phyloP scores from a whole-genome alignment of 2,888 invertebrate genomes.

The Aquatica leii region DNA sequence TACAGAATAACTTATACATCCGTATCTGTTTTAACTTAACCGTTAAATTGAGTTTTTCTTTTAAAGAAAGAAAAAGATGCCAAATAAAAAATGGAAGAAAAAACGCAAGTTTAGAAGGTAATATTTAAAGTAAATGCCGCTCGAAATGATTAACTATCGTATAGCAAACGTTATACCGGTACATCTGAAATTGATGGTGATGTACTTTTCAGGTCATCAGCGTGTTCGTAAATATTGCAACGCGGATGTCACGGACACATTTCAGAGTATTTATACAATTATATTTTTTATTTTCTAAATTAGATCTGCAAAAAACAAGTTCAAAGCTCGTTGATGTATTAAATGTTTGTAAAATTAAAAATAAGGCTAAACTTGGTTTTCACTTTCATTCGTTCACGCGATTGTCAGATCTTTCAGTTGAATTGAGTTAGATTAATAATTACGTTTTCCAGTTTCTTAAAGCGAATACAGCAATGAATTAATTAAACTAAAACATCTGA shows the following conservation, averaged over 20 bases:
- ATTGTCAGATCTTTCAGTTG: no score
- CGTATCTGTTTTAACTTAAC: no score
- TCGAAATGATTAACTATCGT: conserved; percentile 3
- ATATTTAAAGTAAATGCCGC: neutral
- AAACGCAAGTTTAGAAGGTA: neutral
- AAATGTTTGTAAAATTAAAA: neutral
- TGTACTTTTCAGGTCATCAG: conserved; percentile 8
- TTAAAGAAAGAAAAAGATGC: no score
- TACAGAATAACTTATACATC: neutral
- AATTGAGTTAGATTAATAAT: no score
- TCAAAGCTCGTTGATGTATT: neutral
- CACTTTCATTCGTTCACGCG: neutral
- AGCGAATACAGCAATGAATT: no score
- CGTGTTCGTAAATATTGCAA: conserved; percentile 8
- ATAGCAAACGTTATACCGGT: neutral
- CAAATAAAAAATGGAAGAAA: no score
- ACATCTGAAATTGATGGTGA: conserved; percentile 10
- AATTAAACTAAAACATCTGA: no score
- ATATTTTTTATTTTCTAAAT: neutral
- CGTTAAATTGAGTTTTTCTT: no score
- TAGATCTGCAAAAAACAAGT: neutral
- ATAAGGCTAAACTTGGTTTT: neutral
- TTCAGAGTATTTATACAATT: neutral
- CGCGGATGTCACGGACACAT: neutral
- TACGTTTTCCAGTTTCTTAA: no score